Base-by-base conservation (phyloP, 1,140 invertebrate genomes). In the Idris sp. region DNA sequence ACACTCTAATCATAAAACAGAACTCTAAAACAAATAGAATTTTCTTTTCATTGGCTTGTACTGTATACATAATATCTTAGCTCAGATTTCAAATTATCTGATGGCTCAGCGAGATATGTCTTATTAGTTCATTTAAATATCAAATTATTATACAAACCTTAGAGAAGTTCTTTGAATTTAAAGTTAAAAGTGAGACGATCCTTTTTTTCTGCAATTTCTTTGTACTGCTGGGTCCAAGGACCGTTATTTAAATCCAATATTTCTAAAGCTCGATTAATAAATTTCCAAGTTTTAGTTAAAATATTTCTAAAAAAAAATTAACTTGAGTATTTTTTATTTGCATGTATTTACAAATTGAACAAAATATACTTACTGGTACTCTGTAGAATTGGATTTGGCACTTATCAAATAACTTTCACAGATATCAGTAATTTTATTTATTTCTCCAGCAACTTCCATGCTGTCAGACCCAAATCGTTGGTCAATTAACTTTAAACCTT, bases 381-480 rank as follows among this genome's bases (percentile, higher is more conserved):
- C 75, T n/a, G 74, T 53, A 2, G 72, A 56, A 25, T 54, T 65
- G 15, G 33, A 67, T 11, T 81, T 77, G 6, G 38, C 56, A 16
- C 77, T 61, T 48, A 78, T 56, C 18, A 88, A 65, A 68, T 84
- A 82, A 25, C 53, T 75, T 58, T 85, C 54, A 41, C 78, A 85
- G 40, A 87, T 35, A 43, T 88, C 87, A 2, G 83, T 87, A 2
- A 89, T 77, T 79, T 88, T 89, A 33, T 87, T 88, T 13, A 91
- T 81, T 80, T 91, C 90, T 54, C 89, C 84, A 0, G 85, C 88
- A 49, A 90, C 68, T 82, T 92, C 90, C 38, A 91, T 83, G 71
- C 90, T 91, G 25, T 83, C 81, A 5, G 58, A 61, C 0, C 91
- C 91, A 85, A 88, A 92, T 46, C 85, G 83, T 59, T 86, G 77